Evolutionary conservation across 2,888 invertebrate genomes (phyloP).

Genomic region (Cephus pulcher): DNA sequence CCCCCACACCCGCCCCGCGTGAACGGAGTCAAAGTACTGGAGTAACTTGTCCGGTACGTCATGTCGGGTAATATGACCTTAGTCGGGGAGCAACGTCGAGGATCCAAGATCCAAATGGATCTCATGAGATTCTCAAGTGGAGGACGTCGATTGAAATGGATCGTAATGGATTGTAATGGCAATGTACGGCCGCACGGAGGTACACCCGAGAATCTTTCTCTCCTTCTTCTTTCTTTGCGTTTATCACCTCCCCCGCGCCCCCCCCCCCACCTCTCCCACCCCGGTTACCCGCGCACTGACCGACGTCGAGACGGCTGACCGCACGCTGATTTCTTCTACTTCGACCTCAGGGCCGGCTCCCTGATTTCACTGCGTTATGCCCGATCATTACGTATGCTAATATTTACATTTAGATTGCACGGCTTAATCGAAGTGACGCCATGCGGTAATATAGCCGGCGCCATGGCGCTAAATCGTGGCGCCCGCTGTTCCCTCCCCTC

Average conservation of each 20-base stretch:
- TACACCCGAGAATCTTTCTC: constrained; percentile 1
- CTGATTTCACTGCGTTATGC: constrained; percentile 36
- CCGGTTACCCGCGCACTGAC: neutral
- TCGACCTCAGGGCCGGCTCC: neutral
- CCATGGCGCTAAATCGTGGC: constrained; percentile 59
- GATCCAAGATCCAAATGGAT: neutral
- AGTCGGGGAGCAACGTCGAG: neutral
- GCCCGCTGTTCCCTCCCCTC: constrained; percentile 30
- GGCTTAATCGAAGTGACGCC: constrained; percentile 65
- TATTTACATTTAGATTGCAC: constrained; percentile 65
- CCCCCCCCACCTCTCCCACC: too few relatives aligned
- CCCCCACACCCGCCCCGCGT: neutral
- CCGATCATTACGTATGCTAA: constrained; percentile 62
- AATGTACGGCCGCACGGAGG: neutral
- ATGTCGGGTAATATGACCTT: neutral
- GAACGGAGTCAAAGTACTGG: neutral
- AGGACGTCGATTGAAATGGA: neutral
- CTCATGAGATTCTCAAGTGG: neutral
- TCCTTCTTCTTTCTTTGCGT: constrained; percentile 13
- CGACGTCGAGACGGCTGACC: neutral
- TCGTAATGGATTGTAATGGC: neutral
- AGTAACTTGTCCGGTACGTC: neutral
- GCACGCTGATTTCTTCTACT: neutral
- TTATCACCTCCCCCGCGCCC: constrained; percentile 2
- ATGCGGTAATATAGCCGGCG: constrained; percentile 63